Evolutionary conservation across 2,113 vertebrate genomes (phyloP).

Genomic region (Tapirus terrestris): DNA sequence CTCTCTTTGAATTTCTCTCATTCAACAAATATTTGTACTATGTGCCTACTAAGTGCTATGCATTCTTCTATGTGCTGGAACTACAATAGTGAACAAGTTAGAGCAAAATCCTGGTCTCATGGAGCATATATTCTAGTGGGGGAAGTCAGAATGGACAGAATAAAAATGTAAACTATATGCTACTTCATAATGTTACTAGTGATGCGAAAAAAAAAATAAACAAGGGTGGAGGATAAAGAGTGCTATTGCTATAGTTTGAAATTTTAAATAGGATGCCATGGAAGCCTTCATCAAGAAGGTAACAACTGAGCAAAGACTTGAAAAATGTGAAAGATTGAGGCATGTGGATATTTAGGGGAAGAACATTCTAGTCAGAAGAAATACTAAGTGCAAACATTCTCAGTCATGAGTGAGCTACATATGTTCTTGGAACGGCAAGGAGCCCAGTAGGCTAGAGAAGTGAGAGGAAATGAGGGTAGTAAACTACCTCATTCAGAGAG

Average conservation of each 20-base stretch:
- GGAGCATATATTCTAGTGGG: neutral
- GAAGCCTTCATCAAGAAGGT: neutral
- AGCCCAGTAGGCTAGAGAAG: neutral
- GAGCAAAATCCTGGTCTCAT: neutral
- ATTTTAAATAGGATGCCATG: neutral
- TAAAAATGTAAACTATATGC: neutral
- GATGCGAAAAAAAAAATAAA: neutral
- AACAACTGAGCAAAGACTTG: neutral
- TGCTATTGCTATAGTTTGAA: neutral
- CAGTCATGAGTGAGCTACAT: neutral
- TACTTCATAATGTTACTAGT: neutral
- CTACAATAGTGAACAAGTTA: neutral
- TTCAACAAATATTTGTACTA: neutral
- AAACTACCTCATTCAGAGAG: too few species aligned
- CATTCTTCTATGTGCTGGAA: neutral
- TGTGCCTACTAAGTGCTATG: neutral
- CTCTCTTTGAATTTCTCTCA: neutral
- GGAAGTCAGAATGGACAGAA: neutral
- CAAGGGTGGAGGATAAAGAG: neutral
- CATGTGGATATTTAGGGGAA: too few species aligned
- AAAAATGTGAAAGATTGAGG: neutral
- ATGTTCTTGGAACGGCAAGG: too few species aligned
- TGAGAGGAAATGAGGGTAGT: neutral
- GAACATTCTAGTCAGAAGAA: neutral
- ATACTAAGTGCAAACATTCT: neutral